Evolutionary conservation across 1,140 invertebrate genomes (phyloP).

Genomic region (Drosophila ogumai): DNA sequence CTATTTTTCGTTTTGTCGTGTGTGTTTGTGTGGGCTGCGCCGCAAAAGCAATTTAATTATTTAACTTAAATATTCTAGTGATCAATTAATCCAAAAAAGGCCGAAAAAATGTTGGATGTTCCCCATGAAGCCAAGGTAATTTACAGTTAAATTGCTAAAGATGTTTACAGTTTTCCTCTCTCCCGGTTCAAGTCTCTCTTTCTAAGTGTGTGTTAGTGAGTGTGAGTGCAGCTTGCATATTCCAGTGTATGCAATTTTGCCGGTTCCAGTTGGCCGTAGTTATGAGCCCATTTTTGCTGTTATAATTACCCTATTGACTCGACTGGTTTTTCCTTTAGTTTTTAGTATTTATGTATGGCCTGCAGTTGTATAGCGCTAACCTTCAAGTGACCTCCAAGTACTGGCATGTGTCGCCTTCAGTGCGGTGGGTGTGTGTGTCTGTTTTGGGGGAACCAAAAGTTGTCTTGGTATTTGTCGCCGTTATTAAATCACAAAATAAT

Average conservation of each 20-base stretch:
- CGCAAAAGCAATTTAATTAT: conserved; percentile 27
- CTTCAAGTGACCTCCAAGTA: conserved; percentile 72
- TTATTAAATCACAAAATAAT: conserved; percentile 17
- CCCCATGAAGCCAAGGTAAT: conserved; percentile 80
- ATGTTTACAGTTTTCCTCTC: conserved; percentile 1
- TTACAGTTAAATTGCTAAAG: not conserved
- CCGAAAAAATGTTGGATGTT: conserved; percentile 77
- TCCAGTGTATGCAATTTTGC: conserved; percentile 67
- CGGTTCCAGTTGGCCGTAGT: conserved; percentile 37
- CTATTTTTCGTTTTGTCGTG: conserved; percentile 6
- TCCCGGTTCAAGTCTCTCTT: conserved; percentile 3
- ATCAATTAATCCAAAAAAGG: conserved; percentile 5
- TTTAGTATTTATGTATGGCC: conserved; percentile 19
- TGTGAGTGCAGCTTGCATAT: conserved; percentile 49
- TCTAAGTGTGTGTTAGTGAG: not conserved
- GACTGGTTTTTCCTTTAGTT: conserved; percentile 52
- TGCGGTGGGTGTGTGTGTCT: conserved; percentile 9
- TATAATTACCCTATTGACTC: conserved; percentile 29
- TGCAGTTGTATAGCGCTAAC: conserved; percentile 62
- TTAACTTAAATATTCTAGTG: conserved; percentile 14
- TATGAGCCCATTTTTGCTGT: conserved; percentile 30
- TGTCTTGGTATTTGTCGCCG: conserved; percentile 17
- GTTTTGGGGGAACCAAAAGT: conserved; percentile 30
- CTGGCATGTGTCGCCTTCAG: conserved; percentile 32
- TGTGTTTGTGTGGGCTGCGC: conserved; percentile 4